Base-by-base conservation (phyloP, 1,140 invertebrate genomes). In the Drosophila repleta region DNA sequence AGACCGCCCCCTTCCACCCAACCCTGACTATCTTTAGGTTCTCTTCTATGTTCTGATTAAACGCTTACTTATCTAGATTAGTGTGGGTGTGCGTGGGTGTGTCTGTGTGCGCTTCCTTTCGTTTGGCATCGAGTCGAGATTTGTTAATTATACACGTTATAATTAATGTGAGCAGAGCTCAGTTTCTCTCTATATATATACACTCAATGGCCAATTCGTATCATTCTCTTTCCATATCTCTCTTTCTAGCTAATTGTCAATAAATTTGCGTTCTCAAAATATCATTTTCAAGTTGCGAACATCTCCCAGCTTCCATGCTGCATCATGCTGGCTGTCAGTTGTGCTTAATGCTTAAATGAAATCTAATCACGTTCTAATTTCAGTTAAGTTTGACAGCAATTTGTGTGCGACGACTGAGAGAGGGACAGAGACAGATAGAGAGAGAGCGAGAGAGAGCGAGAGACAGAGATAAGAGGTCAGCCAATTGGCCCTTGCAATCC, bases 351-450 rank as follows among this genome's bases (percentile, higher is more conserved):
- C 78, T 74, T 87, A 85, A 85, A 85, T 87, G 78, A 87, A 85
- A 85, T 87, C 81, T 87, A 85, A 85, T 85, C 81, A 85, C 82
- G 82, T 85, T 82, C 81, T 85, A 85, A 85, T 85, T 81, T 87
- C 78, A 68, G 82, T 81, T 85, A 68, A 78, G 74, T 81, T 66
- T 87, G 78, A 85, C 83, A 72, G 81, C 70, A 66, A 85, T 55
- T 85, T 69, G 51, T 71, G 60, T 41, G 21, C 20, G 52, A 32
- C 15, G 29, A 20, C 10, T 11, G 51, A 57, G 15, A 18, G 41
- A 18, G 41, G 10, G 21, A 17, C 6, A 0, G 7, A 17, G n/a
- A 13, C 13, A 6, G 21, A 2, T 0, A 26, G 0, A 6, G 21
- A 13, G n/a, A 15, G 24, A n/a, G n/a, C n/a, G n/a, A 48, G 43